Conservation (phyloP, 2,113 vertebrate species). For the Chaetodon trifascialis region DNA sequence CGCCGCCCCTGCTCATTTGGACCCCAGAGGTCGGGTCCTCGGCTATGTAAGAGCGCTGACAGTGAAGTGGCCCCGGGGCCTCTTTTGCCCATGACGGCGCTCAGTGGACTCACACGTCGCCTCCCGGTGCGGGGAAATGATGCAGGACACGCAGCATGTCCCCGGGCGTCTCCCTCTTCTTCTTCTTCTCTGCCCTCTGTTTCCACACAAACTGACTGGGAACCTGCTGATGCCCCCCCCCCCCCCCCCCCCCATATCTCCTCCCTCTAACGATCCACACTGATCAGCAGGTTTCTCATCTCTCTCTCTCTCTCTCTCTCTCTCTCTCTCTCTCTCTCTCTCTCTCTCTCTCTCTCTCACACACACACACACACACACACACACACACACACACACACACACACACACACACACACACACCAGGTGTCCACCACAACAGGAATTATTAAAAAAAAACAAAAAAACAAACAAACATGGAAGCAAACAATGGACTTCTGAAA, state of each 20-base stretch:
- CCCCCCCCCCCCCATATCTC: conserved; percentile 29
- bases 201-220: neutral
- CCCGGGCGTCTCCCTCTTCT: neutral
- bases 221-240: conserved; percentile 18
- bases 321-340: no score
- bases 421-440: conserved; percentile 15
- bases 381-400: no score
- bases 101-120: neutral
- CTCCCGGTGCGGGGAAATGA: neutral
- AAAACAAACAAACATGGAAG: neutral
- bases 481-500: neutral
- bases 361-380: no score
- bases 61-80: conserved; percentile 36
- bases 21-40: conserved; percentile 2
- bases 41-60: conserved; percentile 4
- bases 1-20: conserved; percentile 12
- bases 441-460: neutral
- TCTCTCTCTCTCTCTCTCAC: no score
- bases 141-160: neutral
- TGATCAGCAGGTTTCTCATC: conserved; percentile 52
- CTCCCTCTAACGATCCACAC: conserved; percentile 55
- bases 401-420: no score
- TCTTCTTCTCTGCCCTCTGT: neutral
- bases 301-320: conserved; percentile 43
- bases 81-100: conserved; percentile 31